Evolutionary conservation across 1,140 invertebrate genomes (phyloP), one percentile per base, ranked within the genome.

Genomic region (Danaus melanippus): DNA sequence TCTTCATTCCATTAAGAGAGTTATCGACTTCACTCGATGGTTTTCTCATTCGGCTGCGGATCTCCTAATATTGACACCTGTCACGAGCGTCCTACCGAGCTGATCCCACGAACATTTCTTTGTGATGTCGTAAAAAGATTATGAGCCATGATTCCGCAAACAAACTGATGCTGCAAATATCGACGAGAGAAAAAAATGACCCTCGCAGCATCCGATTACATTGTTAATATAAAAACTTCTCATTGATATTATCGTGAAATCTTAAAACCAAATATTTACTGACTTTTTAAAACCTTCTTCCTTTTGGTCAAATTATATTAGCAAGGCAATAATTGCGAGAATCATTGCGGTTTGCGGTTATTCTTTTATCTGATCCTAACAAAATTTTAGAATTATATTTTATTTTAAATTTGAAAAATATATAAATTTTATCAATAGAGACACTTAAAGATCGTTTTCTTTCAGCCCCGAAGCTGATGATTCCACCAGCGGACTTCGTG

Each of bases 381-480:
- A 3, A 32, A 32, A 32, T 32, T 3, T 32, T 32, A 3, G 15
- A 32, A 32, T 7, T 1, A 32, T 7, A 32, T 32, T 32, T 7
- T 32, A 15, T 15, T 3, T 15, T 15, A 15, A 15, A 15, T 15
- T 15, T 15, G 15, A 15, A 15, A n/a, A n/a, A n/a, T n/a, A 21
- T 21, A 32, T 32, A 32, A 5, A 32, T 5, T 32, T 32, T 32
- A 32, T 32, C 5, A 42, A n/a, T 40, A 7, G 10, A 40, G 50
- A 51, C 51, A 55, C 15, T n/a, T 12, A 51, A 42, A 15, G 52
- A 17, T 56, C 60, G 8, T 54, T 60, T 73, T 60, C 56, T 92
- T 92, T 44, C 89, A 94, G 93, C 87, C 49, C 89, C 92, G 44
- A 94, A 94, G 81, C 81, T 92, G 67, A 89, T 90, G 84, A 86